phyloP scores from a whole-genome alignment of 2,113 vertebrate genomes.

The Gallinago jamesoni region DNA sequence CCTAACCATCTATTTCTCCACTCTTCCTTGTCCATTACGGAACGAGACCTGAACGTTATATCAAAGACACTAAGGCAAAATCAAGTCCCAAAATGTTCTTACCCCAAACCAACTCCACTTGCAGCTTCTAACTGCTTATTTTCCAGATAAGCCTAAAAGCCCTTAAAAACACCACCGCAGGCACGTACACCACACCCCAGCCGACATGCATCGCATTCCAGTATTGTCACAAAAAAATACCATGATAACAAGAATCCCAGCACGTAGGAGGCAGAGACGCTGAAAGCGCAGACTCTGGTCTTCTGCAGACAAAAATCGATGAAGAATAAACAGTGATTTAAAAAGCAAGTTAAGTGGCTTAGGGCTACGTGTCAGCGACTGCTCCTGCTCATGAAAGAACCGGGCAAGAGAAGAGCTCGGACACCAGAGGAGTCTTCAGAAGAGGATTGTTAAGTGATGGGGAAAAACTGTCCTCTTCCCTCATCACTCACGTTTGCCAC shows the following conservation, averaged over 20 bases:
- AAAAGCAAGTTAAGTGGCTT: background rate
- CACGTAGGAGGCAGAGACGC: background rate
- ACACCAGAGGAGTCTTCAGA: background rate
- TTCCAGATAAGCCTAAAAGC: background rate
- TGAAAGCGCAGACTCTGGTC: background rate
- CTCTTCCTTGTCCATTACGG: background rate
- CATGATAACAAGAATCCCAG: background rate
- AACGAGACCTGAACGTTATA: background rate
- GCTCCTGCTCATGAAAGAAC: background rate
- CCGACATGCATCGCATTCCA: background rate
- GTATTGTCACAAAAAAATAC: background rate
- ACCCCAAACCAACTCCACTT: background rate
- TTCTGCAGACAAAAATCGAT: background rate
- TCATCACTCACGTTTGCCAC: background rate
- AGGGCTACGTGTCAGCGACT: background rate
- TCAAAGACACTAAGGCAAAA: background rate
- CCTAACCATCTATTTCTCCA: conserved; percentile 30
- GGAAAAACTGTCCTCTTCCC: background rate
- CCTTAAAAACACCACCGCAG: background rate
- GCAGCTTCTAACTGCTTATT: background rate
- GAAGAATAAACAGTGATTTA: background rate
- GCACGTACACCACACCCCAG: background rate
- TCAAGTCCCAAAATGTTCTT: background rate
- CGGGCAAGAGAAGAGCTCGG: background rate
- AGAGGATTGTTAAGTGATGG: background rate